These are phyloP conservation scores for Empidonax traillii DNA, from an alignment of 2,113 vertebrate genomes.

Conservation along the genomic window DNA sequence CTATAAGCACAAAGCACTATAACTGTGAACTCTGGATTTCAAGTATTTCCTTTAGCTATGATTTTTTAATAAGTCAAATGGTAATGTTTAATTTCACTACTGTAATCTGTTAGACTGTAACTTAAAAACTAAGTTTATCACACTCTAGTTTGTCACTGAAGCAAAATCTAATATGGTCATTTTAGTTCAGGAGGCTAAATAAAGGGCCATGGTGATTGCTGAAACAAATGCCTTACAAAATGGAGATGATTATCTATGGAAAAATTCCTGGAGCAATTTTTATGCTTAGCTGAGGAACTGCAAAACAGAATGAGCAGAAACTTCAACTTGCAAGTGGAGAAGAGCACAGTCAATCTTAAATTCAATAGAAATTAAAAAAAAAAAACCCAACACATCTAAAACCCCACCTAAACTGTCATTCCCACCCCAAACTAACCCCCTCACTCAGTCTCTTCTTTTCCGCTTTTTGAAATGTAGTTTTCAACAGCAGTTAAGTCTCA, in stretches of 20 bases:
- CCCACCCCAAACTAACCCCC: not conserved
- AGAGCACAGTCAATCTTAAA: not conserved
- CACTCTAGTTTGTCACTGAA: not conserved
- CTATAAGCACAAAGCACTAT: not conserved
- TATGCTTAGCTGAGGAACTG: not conserved
- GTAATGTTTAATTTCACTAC: not conserved
- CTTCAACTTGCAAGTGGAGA: not conserved
- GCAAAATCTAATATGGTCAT: not conserved
- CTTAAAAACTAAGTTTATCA: not conserved
- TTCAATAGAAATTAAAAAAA: not conserved
- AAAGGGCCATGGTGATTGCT: rapidly evolving
- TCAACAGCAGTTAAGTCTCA: not conserved
- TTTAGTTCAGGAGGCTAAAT: not conserved
- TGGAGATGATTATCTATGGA: not conserved
- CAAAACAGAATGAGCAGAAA: not conserved
- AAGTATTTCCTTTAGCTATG: not conserved
- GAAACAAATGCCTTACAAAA: constrained; percentile 5
- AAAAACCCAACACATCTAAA: not conserved
- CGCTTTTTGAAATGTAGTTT: not conserved
- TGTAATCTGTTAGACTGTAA: not conserved
- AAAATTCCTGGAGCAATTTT: not conserved
- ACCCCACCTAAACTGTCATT: rapidly evolving
- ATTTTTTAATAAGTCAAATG: not conserved
- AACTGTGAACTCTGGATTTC: not conserved
- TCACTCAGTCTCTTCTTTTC: not conserved